phyloP scores from a whole-genome alignment of 2,888 invertebrate genomes.

The Sussaba pulchella region DNA sequence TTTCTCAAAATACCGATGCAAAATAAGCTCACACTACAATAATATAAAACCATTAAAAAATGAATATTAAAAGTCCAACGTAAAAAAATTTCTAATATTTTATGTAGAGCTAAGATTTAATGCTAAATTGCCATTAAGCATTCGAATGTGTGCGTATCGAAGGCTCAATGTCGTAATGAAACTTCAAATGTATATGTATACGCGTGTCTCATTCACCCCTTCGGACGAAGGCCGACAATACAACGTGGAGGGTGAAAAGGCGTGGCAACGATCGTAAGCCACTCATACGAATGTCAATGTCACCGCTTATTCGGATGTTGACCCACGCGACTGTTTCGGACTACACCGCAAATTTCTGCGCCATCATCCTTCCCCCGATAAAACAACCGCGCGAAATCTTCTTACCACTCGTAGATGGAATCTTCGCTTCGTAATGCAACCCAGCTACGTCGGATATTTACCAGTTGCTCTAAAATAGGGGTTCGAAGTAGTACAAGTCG shows the following conservation, averaged over 20 bases:
- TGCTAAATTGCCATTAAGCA: too few relatives aligned
- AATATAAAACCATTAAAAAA: too few relatives aligned
- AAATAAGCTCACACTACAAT: too few relatives aligned
- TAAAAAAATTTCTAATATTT: too few relatives aligned
- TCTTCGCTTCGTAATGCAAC: slow-evolving; percentile 1
- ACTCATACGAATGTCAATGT: slow-evolving; percentile 82
- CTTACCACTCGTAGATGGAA: slow-evolving; percentile 25
- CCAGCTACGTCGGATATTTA: slow-evolving; percentile 44
- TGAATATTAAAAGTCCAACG: too few relatives aligned
- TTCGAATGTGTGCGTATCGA: too few relatives aligned
- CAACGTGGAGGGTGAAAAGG: slow-evolving; percentile 71
- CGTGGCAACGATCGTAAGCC: slow-evolving; percentile 78
- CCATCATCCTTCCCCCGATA: not conserved
- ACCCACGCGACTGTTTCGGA: slow-evolving; percentile 58
- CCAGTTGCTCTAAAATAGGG: slow-evolving; percentile 18
- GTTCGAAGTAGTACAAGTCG: slow-evolving; percentile 9
- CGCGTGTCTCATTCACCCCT: not conserved
- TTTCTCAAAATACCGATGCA: too few relatives aligned
- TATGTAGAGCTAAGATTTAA: too few relatives aligned
- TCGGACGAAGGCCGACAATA: not conserved
- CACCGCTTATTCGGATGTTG: slow-evolving; percentile 76
- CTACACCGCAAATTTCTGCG: not conserved
- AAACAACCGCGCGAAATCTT: slow-evolving; percentile 18
- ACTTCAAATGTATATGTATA: too few relatives aligned
- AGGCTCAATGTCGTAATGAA: too few relatives aligned